Percentiles rank a stretch among this genome's conserved stretches.
Evolutionary conservation across 2,797 vertebrate species (phyloP).

Genomic region (Hypotaenidia philippensis): DNA sequence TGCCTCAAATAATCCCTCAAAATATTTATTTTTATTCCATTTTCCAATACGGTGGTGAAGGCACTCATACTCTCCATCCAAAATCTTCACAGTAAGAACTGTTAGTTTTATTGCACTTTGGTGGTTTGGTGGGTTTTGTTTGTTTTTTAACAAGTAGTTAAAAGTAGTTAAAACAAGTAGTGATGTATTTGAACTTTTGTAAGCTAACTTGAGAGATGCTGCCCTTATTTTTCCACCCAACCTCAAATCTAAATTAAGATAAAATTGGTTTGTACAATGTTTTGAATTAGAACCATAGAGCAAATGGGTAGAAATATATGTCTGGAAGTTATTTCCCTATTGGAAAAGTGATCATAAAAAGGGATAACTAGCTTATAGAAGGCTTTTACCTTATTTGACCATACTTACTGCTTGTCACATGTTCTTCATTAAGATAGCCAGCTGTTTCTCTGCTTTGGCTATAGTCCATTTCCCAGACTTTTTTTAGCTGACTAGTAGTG

Average conservation of each 20-base stretch:
- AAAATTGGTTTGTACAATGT: not conserved
- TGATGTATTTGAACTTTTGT: not conserved
- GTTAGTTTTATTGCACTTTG: not conserved
- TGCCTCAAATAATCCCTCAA: not conserved
- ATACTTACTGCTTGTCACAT: not conserved
- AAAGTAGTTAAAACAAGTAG: too few species aligned
- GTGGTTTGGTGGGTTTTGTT: too few species aligned
- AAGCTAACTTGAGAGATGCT: slow-evolving; percentile 37
- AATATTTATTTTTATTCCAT: not conserved
- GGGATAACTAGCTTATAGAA: not conserved
- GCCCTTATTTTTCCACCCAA: not conserved
- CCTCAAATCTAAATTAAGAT: not conserved
- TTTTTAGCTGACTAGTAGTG: not conserved
- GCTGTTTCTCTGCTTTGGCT: not conserved
- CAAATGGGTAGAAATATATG: not conserved
- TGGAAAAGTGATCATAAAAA: not conserved
- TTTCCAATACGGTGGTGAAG: not conserved
- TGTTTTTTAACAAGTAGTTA: not conserved
- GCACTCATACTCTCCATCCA: not conserved
- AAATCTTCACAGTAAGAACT: not conserved
- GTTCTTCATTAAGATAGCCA: not conserved
- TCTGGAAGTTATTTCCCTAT: not conserved
- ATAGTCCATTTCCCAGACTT: not conserved
- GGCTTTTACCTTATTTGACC: not conserved
- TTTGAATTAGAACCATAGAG: not conserved